Percentiles rank a stretch among this genome's conserved stretches.
These are phyloP conservation scores for Hyaena hyaena DNA, from an alignment of 2,113 vertebrate species.

Conservation along the genomic window DNA sequence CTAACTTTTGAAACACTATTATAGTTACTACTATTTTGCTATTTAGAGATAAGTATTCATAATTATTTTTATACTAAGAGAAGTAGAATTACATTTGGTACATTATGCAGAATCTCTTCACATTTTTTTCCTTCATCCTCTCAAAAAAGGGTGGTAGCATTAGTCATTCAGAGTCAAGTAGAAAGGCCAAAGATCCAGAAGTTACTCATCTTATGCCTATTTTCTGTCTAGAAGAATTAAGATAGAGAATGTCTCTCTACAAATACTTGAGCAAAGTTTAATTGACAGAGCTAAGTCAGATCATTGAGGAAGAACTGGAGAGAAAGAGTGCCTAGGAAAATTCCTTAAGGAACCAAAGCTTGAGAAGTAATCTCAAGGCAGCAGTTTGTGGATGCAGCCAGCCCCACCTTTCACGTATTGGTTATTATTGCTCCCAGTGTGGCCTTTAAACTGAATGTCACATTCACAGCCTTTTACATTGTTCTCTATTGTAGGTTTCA, in stretches of 20 bases:
- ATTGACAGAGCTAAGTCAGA: conserved; percentile 24
- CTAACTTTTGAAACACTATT: not conserved
- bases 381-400: not conserved
- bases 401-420: not conserved
- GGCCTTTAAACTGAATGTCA: conserved; percentile 59
- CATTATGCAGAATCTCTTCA: not conserved
- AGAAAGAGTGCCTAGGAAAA: not conserved
- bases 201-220: not conserved
- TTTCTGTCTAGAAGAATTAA: not conserved
- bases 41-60: not conserved
- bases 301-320: not conserved
- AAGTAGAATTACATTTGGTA: not conserved
- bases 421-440: not conserved
- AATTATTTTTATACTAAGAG: conserved; percentile 25
- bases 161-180: not conserved
- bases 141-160: not conserved
- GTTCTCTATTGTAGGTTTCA: conserved; percentile 60
- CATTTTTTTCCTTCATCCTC: not conserved
- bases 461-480: conserved; percentile 45
- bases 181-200: not conserved
- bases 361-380: not conserved
- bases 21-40: not conserved
- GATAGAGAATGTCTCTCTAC: not conserved
- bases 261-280: not conserved
- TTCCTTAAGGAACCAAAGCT: not conserved